Percentiles rank a stretch among this genome's conserved stretches.
These are phyloP conservation scores for Drosophila robusta DNA, from an alignment of 2,888 invertebrate species.

Conservation along the genomic window DNA sequence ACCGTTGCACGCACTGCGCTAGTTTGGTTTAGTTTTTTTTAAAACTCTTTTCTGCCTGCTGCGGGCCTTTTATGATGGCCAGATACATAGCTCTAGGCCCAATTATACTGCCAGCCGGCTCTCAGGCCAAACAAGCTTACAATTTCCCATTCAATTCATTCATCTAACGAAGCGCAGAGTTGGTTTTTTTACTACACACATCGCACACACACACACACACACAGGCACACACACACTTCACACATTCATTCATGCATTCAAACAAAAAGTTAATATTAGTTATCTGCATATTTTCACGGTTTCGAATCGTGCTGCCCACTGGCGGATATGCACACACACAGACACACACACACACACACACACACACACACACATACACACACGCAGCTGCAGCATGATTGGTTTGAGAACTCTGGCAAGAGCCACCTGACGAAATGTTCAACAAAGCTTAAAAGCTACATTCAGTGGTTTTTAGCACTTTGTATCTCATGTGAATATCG, in stretches of 20 bases:
- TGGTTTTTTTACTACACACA: slow-evolving; percentile 27
- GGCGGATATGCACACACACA: slow-evolving; percentile 60
- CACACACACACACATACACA: neutral
- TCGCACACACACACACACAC: slow-evolving; percentile 13
- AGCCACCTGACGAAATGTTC: slow-evolving; percentile 63
- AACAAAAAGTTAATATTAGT: slow-evolving; percentile 77
- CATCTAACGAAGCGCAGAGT: slow-evolving; percentile 29
- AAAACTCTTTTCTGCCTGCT: slow-evolving; percentile 17
- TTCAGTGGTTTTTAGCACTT: slow-evolving; percentile 34
- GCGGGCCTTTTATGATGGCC: slow-evolving; percentile 39
- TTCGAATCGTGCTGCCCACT: slow-evolving; percentile 71
- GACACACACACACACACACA: slow-evolving; percentile 10
- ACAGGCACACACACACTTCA: neutral
- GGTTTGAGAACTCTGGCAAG: slow-evolving; percentile 48
- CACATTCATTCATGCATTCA: slow-evolving; percentile 71
- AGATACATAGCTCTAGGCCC: slow-evolving; percentile 18
- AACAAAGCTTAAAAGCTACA: slow-evolving; percentile 39
- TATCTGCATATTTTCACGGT: slow-evolving; percentile 78
- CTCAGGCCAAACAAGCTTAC: slow-evolving; percentile 1
- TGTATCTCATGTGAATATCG: neutral
- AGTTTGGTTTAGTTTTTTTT: slow-evolving; percentile 9
- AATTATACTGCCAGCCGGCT: slow-evolving; percentile 35
- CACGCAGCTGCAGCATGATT: neutral
- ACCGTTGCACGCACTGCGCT: slow-evolving; percentile 49
- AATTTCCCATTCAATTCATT: slow-evolving; percentile 51